These are phyloP conservation scores for Metellina segmentata DNA, from an alignment of 2,888 invertebrate genomes.

Conservation along the genomic window DNA sequence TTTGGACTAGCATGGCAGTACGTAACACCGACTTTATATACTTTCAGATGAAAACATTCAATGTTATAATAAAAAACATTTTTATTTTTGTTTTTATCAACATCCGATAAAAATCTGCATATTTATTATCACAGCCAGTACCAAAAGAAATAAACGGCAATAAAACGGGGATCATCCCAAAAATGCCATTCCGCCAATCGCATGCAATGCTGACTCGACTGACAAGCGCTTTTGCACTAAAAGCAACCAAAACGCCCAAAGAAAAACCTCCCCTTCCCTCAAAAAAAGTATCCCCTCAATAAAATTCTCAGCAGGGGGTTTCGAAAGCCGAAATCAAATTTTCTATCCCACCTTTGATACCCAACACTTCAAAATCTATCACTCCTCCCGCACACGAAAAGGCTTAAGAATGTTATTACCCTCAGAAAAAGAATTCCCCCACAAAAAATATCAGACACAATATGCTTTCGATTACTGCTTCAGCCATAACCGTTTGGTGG, in stretches of 20 bases:
- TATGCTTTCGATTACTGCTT: slow-evolving; percentile 45
- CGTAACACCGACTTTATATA: too few species aligned
- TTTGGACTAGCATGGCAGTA: too few species aligned
- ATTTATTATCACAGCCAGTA: background rate
- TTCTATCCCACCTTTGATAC: background rate
- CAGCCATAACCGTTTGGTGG: slow-evolving; percentile 42
- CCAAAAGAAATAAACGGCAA: background rate
- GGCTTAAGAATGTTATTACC: slow-evolving; percentile 21
- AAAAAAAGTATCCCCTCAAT: background rate
- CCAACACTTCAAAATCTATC: background rate
- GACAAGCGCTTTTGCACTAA: background rate
- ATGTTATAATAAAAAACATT: background rate
- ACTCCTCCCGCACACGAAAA: background rate
- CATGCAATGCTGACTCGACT: too few species aligned
- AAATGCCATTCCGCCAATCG: background rate
- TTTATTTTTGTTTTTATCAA: background rate
- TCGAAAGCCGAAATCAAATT: background rate
- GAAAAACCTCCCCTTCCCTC: background rate
- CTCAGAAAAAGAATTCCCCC: background rate
- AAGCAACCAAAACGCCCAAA: background rate
- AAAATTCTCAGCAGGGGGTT: background rate
- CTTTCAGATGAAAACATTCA: background rate
- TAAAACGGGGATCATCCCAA: background rate
- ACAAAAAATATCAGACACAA: background rate
- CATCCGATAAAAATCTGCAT: background rate